These are phyloP conservation scores for Capromys pilorides DNA, from an alignment of 2,797 vertebrate genomes.

Conservation along the genomic window DNA sequence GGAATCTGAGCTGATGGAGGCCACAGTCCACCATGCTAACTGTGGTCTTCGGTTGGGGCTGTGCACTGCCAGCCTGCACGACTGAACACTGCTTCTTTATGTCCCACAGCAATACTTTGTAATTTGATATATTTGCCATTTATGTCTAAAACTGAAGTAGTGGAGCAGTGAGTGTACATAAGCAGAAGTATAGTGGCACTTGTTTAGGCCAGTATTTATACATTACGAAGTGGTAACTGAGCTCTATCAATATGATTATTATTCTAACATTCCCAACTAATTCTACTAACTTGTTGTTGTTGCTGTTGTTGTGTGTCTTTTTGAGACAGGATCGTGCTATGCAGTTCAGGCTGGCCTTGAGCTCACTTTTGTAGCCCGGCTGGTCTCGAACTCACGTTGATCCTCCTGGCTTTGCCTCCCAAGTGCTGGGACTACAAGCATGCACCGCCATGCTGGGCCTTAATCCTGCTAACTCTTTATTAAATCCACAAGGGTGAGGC, in stretches of 20 bases:
- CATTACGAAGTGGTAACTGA: not conserved
- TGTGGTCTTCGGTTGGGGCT: not conserved
- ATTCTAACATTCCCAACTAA: not conserved
- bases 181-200: not conserved
- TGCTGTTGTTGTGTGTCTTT: no score
- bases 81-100: not conserved
- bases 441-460: no score
- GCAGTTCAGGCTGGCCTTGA: no score
- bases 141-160: not conserved
- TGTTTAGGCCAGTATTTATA: not conserved
- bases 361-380: no score
- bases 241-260: not conserved
- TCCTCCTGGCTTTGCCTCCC: no score
- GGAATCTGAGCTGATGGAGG: not conserved
- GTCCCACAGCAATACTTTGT: not conserved
- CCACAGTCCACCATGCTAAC: not conserved
- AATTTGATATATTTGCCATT: not conserved
- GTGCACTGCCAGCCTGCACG: not conserved
- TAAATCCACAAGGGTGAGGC: not conserved
- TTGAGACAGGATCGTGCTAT: no score
- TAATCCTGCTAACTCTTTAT: no score
- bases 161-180: not conserved
- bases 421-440: no score
- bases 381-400: no score
- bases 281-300: not conserved